These are phyloP conservation scores for Okapia johnstoni DNA, from an alignment of 2,113 vertebrate genomes.

Conservation along the genomic window DNA sequence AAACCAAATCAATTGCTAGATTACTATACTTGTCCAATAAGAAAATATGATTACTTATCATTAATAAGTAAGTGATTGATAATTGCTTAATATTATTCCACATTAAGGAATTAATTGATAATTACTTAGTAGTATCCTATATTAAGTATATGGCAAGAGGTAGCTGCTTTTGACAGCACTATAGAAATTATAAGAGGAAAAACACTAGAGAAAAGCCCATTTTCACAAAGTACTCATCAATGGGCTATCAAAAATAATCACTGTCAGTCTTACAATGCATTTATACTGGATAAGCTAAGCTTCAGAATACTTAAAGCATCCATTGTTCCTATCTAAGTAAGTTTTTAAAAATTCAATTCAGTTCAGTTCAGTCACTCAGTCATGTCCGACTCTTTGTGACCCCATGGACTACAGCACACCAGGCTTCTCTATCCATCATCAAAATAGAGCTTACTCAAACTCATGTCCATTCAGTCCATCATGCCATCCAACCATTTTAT, in stretches of 20 bases:
- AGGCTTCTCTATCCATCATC: background rate
- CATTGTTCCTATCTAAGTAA: background rate
- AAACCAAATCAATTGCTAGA: background rate
- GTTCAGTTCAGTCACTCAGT: background rate
- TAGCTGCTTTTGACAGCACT: background rate
- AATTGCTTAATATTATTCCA: background rate
- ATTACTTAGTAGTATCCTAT: background rate
- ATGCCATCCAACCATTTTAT: background rate
- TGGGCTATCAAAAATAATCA: background rate
- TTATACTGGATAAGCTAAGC: background rate
- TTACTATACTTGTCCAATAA: background rate
- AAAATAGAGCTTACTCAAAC: background rate
- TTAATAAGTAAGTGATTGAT: background rate
- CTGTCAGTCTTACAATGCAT: background rate
- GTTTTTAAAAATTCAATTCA: background rate
- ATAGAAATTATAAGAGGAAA: background rate
- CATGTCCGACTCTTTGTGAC: background rate
- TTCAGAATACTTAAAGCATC: background rate
- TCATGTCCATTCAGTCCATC: background rate
- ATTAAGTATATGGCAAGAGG: background rate
- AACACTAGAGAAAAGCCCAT: background rate
- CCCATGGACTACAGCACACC: background rate
- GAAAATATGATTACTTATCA: background rate
- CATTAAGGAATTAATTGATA: background rate
- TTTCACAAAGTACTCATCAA: background rate